Evolutionary conservation across 1,140 invertebrate species (phyloP), one percentile per base, ranked within the genome.

Genomic region (Cryptotermes secundus): DNA sequence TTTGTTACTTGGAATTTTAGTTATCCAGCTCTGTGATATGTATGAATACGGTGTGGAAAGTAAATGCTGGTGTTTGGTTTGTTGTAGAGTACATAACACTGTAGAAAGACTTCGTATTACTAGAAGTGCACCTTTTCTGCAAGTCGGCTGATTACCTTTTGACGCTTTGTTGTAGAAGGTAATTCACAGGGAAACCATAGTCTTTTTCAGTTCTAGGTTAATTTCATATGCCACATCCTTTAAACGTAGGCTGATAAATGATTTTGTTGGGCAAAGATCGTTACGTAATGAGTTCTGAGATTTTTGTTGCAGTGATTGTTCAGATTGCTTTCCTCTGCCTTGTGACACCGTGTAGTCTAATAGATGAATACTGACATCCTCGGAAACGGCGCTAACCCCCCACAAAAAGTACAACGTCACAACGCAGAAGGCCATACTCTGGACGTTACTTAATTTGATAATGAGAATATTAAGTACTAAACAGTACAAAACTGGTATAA

Each of bases 101-200:
- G 10, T 72, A n/a, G n/a, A 72, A 72, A n/a, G n/a, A 72, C 31
- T 72, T 72, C 26, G 26, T 72, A 31, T n/a, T 72, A 31, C 59
- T 2, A 31, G 59, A 31, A 65, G 59, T 65, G 26, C 59, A 26
- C n/a, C 59, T 26, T 72, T 72, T 72, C n/a, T 72, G 4, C 26
- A 72, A 31, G 3, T 72, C 3, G n/a, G 26, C 59, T 72, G 59
- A 72, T 31, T 72, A 31, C 59, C 26, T 72, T 31, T 31, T 31
- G 59, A 14, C 59, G 59, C 59, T 72, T 31, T 72, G n/a, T 72
- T 72, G 59, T 72, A n/a, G 59, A n/a, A 72, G 59, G 59, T 72
- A 72, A 72, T 72, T 72, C n/a, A 2, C n/a, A 31, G 26, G 14
- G 59, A 31, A 72, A 26, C 59, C n/a, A 72, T 31, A 4, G 14